Base-by-base conservation (phyloP, 2,888 invertebrate genomes). In the Tinea semifulvella region DNA sequence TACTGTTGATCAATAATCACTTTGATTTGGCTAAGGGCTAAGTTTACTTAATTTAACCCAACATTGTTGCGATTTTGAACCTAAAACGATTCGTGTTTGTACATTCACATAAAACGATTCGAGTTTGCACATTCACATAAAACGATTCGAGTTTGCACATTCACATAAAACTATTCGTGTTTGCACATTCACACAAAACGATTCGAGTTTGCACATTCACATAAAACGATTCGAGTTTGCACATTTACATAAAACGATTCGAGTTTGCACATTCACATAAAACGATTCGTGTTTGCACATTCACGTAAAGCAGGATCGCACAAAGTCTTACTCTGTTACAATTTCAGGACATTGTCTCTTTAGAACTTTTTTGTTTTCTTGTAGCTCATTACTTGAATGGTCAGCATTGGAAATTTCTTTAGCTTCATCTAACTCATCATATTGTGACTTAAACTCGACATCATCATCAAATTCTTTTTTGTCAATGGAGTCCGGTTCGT, bases 271-370 rank as follows among this genome's bases (percentile, higher is more conserved):
- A n/a, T n/a, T n/a, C n/a, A 26, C 26, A n/a, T 26, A 26, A 26
- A 6, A 27, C n/a, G n/a, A 27, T 7, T 27, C 8, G 27, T 27
- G 27, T 31, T 31, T 17, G 11, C 36, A 36, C 36, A 17, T 16
- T 18, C 36, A 36, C 36, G n/a, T 36, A 17, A 36, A 16, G 18
- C 16, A 18, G 18, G 2, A 4, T 36, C 18, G n/a, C 18, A 18
- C 16, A 60, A 16, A 8, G 35, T 36, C 4, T 10, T 31, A 31
- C 18, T 71, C 70, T 73, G 58, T 68, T 53, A 65, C 48, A 52
- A 65, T 63, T 22, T 73, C 60, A 19, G 72, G 69, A 56, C 79
- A 75, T 61, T 66, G 79, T 57, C 69, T 61, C 56, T 73, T 79
- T 49, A 69, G 57, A 19, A 61, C 52, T n/a, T n/a, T n/a, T 56